Base-by-base conservation (phyloP, 1,140 invertebrate species). In the Polypedilum vanderplanki region DNA sequence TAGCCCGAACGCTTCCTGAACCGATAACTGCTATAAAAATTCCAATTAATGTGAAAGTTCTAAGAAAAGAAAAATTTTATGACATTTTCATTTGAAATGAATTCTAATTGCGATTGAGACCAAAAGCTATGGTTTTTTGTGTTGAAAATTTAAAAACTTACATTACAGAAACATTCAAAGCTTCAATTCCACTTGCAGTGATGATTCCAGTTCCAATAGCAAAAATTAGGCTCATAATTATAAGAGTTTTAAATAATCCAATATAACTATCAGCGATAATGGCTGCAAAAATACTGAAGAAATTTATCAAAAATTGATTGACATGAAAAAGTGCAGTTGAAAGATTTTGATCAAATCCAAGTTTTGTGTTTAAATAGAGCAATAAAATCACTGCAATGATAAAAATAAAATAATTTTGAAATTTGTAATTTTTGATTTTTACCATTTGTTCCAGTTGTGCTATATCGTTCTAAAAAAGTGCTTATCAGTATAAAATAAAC, bases 1-100 rank as follows among this genome's bases (percentile, higher is more conserved):
- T 91, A 7, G 90, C 89, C 79, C 92, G 92, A 75, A 91, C 90
- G 10, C 90, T 87, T 67, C 88, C 90, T 8, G 87, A 88, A 1
- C 88, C 88, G 41, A 88, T 33, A 15, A 86, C 87, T 75, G 90
- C 88, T 12, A 88, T 78, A 7, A 79, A 77, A 77, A 88, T 77
- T 10, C 87, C 88, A 33, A 85, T 64, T 24, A 85, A 77, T 22
- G 83, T 81, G 41, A 85, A 78, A 5, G 77, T 76, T 12, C 79
- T 78, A 41, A 22, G 76, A 74, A 73, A 18, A 70, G 20, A 20
- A n/a, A 22, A 70, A 18, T 20, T 3, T 7, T 70, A 12, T 57
- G 15, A 15, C 5, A 10, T 41, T 7, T 41, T 41, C 5, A 7
- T 41, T 41, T 41, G 5, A 46, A 10, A 46, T n/a, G n/a, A n/a